These are phyloP conservation scores for Pseudopleuronectes americanus DNA, from an alignment of 2,797 vertebrate species.

Conservation along the genomic window DNA sequence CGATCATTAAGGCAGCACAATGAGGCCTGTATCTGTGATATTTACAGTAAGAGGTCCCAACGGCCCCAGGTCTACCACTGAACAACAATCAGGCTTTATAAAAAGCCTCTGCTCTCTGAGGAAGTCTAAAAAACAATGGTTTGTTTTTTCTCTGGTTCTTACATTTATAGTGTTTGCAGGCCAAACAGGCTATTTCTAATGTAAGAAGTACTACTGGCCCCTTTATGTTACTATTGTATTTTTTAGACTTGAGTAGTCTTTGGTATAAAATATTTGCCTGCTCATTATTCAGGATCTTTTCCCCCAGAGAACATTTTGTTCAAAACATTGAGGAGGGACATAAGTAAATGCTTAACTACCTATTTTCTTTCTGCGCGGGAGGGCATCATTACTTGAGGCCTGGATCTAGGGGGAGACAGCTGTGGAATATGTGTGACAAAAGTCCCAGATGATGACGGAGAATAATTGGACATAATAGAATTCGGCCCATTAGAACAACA, in stretches of 20 bases:
- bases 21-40: slow-evolving; percentile 55
- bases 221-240: not conserved
- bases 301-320: slow-evolving; percentile 14
- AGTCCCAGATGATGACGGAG: slow-evolving; percentile 9
- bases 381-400: slow-evolving; percentile 4
- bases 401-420: not conserved
- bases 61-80: slow-evolving; percentile 52
- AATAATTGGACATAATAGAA: slow-evolving; percentile 15
- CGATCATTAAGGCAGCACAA: slow-evolving; percentile 71
- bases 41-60: slow-evolving; percentile 41
- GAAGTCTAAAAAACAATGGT: slow-evolving; percentile 45
- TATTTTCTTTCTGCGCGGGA: not conserved
- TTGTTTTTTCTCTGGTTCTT: slow-evolving; percentile 19
- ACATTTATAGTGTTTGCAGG: slow-evolving; percentile 12
- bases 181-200: not conserved
- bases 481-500: slow-evolving; percentile 9
- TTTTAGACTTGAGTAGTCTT: not conserved
- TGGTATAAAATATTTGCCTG: not conserved
- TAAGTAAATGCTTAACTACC: slow-evolving; percentile 67
- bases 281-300: slow-evolving; percentile 6
- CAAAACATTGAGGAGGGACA: slow-evolving; percentile 28
- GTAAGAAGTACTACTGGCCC: not conserved
- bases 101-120: slow-evolving; percentile 52
- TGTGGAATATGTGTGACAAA: slow-evolving; percentile 10
- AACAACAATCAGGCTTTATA: slow-evolving; percentile 49